phyloP scores from a whole-genome alignment of 2,113 vertebrate genomes.

The Scytalopus superciliaris region DNA sequence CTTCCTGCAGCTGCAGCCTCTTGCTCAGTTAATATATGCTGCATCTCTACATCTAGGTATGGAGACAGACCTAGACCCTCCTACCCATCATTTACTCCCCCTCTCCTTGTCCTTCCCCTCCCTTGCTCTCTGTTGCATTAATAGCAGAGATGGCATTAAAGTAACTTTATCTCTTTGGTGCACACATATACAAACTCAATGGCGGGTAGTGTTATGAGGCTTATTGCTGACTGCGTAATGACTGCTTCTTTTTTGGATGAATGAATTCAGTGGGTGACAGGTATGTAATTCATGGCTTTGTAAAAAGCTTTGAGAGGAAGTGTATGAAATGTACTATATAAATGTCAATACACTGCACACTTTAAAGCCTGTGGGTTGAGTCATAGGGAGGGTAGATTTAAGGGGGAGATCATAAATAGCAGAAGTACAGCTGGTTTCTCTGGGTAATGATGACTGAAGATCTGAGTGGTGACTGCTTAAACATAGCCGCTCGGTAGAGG shows the following conservation, averaged over 20 bases:
- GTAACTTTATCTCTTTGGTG: constrained; percentile 67
- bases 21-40: constrained; percentile 44
- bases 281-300: constrained; percentile 76
- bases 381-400: constrained; percentile 57
- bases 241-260: constrained; percentile 73
- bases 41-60: constrained; percentile 32
- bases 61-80: neutral
- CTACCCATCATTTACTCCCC: neutral
- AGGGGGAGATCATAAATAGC: constrained; percentile 63
- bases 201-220: constrained; percentile 57
- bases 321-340: constrained; percentile 73
- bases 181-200: constrained; percentile 56
- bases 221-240: constrained; percentile 67
- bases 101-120: neutral
- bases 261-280: constrained; percentile 72
- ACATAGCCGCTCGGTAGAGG: neutral
- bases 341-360: constrained; percentile 70
- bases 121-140: constrained; percentile 30
- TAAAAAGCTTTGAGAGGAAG: constrained; percentile 75
- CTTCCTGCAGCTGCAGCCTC: constrained; percentile 47
- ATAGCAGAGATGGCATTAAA: constrained; percentile 52
- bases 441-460: constrained; percentile 65
- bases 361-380: constrained; percentile 69
- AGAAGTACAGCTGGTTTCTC: constrained; percentile 66
- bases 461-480: constrained; percentile 50